phyloP scores from a whole-genome alignment of 2,113 vertebrate genomes.

The Ardeotis arabs region DNA sequence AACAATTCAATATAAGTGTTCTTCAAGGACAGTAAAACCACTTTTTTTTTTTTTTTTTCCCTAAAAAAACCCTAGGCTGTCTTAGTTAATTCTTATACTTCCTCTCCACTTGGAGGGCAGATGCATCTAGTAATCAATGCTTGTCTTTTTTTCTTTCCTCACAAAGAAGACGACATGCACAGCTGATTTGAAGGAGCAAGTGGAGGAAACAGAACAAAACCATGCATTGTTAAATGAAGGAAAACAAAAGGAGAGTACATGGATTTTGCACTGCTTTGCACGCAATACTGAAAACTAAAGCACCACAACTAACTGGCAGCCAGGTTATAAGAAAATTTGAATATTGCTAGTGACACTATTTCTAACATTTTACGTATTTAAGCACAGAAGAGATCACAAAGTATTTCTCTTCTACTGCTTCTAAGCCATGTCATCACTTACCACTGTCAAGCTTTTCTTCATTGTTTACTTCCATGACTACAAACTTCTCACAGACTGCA shows the following conservation, averaged over 20 bases:
- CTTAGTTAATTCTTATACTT: not conserved
- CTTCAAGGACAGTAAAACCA: not conserved
- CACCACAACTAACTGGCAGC: not conserved
- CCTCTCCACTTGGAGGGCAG: not conserved
- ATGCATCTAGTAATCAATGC: not conserved
- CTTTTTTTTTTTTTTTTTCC: not conserved
- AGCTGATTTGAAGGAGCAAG: not conserved
- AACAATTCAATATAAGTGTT: not conserved
- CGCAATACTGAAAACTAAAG: not conserved
- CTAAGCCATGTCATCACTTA: conserved; percentile 60
- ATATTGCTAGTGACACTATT: not conserved
- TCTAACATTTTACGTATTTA: not conserved
- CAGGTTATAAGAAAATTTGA: not conserved
- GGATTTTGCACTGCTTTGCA: not conserved
- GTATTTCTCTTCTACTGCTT: not conserved
- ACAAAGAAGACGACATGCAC: not conserved
- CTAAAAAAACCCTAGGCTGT: not conserved
- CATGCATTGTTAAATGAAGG: not conserved
- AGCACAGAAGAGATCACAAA: not conserved
- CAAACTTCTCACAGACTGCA: conserved; percentile 98
- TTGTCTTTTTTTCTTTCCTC: not conserved
- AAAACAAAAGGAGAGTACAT: not conserved
- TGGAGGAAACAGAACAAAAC: not conserved
- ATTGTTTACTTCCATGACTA: conserved; percentile 94
- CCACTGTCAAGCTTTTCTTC: conserved; percentile 94